phyloP scores from a whole-genome alignment of 2,113 vertebrate genomes.

The Cygnus atratus region DNA sequence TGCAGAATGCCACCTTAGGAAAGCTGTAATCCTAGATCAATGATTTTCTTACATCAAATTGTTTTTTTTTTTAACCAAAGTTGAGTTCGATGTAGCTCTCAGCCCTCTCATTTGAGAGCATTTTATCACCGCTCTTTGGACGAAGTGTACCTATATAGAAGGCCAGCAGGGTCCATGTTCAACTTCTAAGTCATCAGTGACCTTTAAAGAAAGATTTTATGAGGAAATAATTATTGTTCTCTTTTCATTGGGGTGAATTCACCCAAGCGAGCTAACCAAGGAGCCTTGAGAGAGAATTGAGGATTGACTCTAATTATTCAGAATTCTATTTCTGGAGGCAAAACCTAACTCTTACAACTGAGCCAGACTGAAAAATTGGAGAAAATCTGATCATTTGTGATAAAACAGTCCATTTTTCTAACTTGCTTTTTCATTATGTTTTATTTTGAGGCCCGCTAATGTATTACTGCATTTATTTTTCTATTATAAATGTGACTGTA shows the following conservation, averaged over 20 bases:
- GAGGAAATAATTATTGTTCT: background rate
- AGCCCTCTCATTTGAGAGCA: background rate
- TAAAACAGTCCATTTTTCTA: background rate
- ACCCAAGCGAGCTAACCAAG: background rate
- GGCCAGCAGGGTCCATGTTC: background rate
- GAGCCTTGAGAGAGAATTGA: background rate
- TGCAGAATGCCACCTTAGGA: background rate
- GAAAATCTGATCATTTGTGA: background rate
- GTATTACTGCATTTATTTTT: background rate
- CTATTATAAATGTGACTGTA: background rate
- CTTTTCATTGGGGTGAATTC: background rate
- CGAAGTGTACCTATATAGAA: background rate
- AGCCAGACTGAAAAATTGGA: background rate
- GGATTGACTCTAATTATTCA: background rate
- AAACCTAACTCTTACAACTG: background rate
- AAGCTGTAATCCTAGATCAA: background rate
- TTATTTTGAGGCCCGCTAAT: background rate
- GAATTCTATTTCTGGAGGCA: background rate
- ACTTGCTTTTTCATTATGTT: background rate
- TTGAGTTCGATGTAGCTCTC: background rate
- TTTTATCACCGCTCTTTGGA: background rate
- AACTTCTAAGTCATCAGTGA: background rate
- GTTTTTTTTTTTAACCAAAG: background rate
- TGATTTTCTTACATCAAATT: background rate
- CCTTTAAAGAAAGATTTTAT: background rate